Conservation (phyloP, 2,888 invertebrate species). For the Chymomyza caudatula region DNA sequence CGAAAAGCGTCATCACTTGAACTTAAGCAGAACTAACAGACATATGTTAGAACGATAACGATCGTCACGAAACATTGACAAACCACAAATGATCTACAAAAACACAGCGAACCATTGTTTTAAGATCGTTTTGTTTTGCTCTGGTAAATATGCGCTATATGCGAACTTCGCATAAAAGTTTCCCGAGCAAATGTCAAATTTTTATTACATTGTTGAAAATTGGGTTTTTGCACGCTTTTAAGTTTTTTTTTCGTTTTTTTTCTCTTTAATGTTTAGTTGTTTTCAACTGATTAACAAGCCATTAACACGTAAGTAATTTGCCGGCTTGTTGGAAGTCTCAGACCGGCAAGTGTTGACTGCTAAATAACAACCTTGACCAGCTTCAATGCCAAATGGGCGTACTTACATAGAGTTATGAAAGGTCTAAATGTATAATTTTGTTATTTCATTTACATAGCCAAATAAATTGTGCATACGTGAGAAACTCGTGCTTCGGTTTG, state of each 20-base stretch:
- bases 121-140: neutral
- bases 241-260: neutral
- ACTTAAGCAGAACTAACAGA: too few relatives aligned
- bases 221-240: neutral
- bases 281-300: conserved; percentile 36
- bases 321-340: neutral
- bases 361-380: neutral
- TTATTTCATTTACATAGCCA: neutral
- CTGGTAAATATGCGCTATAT: neutral
- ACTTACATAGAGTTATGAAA: neutral
- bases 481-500: neutral
- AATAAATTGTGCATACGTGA: neutral
- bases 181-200: neutral
- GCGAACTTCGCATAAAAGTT: neutral
- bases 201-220: neutral
- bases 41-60: too few relatives aligned
- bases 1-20: too few relatives aligned
- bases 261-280: conserved; percentile 5
- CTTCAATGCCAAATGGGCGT: neutral
- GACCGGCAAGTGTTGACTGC: neutral
- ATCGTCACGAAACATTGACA: too few relatives aligned
- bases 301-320: conserved; percentile 39
- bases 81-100: too few relatives aligned
- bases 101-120: neutral
- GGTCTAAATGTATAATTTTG: neutral